Base-by-base conservation (phyloP, 1,140 invertebrate genomes). In the Pseudomyrmex gracilis region DNA sequence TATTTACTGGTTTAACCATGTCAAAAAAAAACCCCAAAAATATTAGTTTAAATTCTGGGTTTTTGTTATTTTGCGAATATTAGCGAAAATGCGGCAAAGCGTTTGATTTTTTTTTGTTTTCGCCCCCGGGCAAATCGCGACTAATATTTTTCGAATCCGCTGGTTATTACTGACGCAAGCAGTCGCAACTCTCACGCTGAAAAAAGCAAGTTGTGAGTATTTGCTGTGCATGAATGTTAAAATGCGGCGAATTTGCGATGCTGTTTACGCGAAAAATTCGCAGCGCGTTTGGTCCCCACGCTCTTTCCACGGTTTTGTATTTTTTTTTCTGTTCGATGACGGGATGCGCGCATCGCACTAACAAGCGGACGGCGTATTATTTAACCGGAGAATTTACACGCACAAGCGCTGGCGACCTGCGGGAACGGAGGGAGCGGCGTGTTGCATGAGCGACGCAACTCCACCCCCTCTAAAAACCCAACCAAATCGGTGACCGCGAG, bases 231-330 rank as follows among this genome's bases (percentile, higher is more conserved):
- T 7, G 47, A 17, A 51, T 58, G 43, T 63, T 53, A 17, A 64
- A 76, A 76, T 13, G 47, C 58, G 17, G 1, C 17, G 58, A 82
- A 82, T 82, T 60, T 22, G 58, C 60, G n/a, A 5, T 45, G 61
- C 15, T 82, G 53, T 85, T 85, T 82, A 66, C 51, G 58, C 24
- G 61, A 82, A 67, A 85, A 85, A 73, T 73, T 82, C 68, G 20
- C 20, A 24, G 13, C 34, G 34, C 68, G 20, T 74, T 67, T 63
- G 58, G 13, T 24, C 22, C 22, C 13, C 55, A 47, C 51, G 13
- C 17, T 34, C 2, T n/a, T 58, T n/a, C 0, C 17, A 34, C 34
- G 10, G 1, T 83, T 34, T 45, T 53, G 20, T 22, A 10, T 24
- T 66, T 22, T 66, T 76, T 1, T 13, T 5, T 64, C 51, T 15